Base-by-base conservation (phyloP, 2,888 invertebrate species). In the Rhagonycha lutea region DNA sequence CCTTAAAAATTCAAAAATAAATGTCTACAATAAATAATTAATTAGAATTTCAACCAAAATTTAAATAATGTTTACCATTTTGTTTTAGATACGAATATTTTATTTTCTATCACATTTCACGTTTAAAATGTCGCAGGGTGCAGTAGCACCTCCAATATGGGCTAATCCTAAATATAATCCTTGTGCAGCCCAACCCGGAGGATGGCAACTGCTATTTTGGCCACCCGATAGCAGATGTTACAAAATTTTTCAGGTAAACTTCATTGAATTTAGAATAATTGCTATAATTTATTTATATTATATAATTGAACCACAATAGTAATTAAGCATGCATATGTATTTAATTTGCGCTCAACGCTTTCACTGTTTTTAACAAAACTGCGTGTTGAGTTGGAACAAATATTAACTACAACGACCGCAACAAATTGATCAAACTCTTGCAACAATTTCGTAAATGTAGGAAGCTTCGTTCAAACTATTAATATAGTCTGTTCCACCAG, bases 181-280 rank as follows among this genome's bases (percentile, higher is more conserved):
- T 0, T 96, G 96, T 82, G 95, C 96, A 4, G 89, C 91, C 3
- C 92, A 94, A 86, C 93, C 95, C 0, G 91, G 93, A 78, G 96
- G 96, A 68, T 96, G 96, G 96, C 95, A 96, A 83, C 90, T 95
- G 85, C 90, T 96, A 73, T 95, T 93, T 86, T 96, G 96, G 96
- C 94, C 95, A 9, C 90, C 92, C 0, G 93, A 96, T 85, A 94
- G 94, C 78, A 92, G 94, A 87, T 96, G 96, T 88, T 96, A 96
- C 86, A 94, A 94, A 85, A 96, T 96, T 87, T 96, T 96, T 85
- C 93, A 94, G 90, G 92, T 92, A 85, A 81, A 79, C 80, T 65
- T 14, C 11, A 8, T 47, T 47, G 5, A 47, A 47, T 47, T 47
- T 32, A 32, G 12, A 8, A 9, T 32, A 12, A 32, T 12, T 32